Conservation (phyloP, 2,888 invertebrate genomes). For the Drosophila cyrtoloma region DNA sequence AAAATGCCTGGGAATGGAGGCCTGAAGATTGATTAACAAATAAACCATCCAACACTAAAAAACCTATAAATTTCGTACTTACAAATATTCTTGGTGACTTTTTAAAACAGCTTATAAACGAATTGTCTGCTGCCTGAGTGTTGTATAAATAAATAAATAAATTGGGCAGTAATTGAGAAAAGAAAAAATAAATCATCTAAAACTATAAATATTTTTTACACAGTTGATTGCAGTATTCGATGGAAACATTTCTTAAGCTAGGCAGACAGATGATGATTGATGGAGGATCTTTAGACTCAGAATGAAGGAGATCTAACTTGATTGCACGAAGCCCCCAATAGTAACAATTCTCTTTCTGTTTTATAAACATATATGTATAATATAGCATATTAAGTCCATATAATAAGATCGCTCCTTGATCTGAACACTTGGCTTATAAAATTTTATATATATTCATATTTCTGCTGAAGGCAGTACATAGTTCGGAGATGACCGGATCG, state of each 20-base stretch:
- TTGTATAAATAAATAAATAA: background rate
- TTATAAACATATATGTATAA: background rate
- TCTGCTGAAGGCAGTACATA: background rate
- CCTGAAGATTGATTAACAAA: constrained; percentile 22
- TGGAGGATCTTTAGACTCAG: fast-evolving
- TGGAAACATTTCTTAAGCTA: background rate
- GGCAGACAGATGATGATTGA: background rate
- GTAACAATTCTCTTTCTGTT: background rate
- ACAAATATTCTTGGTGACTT: background rate
- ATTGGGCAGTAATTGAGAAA: background rate
- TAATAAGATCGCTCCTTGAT: background rate
- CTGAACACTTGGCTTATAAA: background rate
- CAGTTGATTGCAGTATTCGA: background rate
- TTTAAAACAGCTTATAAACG: background rate
- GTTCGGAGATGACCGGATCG: background rate
- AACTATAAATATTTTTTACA: background rate
- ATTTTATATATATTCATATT: background rate
- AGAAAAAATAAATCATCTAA: background rate
- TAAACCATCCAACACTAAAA: background rate
- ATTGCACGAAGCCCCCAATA: background rate
- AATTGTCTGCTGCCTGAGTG: background rate
- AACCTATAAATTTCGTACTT: background rate
- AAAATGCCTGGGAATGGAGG: constrained; percentile 28
- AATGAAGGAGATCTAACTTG: background rate
- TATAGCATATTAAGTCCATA: background rate